Evolutionary conservation across 1,140 invertebrate species (phyloP).

Genomic region (Sycophaga agraensis): DNA sequence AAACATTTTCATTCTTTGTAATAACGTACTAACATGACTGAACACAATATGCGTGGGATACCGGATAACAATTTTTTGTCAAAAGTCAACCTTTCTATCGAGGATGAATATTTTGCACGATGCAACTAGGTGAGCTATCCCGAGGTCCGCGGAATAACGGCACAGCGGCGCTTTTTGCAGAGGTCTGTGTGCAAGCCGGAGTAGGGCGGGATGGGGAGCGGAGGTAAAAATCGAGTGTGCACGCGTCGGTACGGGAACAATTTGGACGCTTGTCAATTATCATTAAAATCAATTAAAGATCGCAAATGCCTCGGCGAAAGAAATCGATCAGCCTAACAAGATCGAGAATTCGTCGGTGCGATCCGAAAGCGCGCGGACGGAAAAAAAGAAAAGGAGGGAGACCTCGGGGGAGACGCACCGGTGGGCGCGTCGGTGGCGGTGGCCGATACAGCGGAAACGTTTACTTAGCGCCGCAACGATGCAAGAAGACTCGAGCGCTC

Average conservation of each 20-base stretch:
- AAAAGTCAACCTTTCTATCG: too few species aligned
- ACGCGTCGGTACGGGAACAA: slow-evolving; percentile 11
- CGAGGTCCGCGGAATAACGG: too few species aligned
- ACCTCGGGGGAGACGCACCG: background rate
- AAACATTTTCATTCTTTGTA: too few species aligned
- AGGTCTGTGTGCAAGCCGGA: too few species aligned
- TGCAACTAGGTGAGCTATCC: too few species aligned
- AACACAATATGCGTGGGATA: too few species aligned
- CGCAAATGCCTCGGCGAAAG: slow-evolving; percentile 10
- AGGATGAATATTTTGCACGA: too few species aligned
- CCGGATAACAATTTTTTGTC: too few species aligned
- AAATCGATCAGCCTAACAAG: slow-evolving; percentile 30
- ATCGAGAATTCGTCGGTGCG: slow-evolving; percentile 16
- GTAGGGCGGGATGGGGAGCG: too few species aligned
- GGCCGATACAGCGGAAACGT: background rate
- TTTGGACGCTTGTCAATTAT: slow-evolving; percentile 30
- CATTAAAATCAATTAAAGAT: slow-evolving; percentile 31
- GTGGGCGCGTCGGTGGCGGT: background rate
- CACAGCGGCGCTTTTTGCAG: too few species aligned
- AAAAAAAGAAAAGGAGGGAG: background rate
- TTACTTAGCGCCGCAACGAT: slow-evolving; percentile 6
- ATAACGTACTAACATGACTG: too few species aligned
- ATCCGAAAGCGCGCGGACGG: slow-evolving; percentile 12
- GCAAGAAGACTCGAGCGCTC: slow-evolving; percentile 14
- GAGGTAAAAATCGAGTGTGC: too few species aligned